These are phyloP conservation scores for Urocolius indicus DNA, from an alignment of 2,113 vertebrate species.

Conservation along the genomic window DNA sequence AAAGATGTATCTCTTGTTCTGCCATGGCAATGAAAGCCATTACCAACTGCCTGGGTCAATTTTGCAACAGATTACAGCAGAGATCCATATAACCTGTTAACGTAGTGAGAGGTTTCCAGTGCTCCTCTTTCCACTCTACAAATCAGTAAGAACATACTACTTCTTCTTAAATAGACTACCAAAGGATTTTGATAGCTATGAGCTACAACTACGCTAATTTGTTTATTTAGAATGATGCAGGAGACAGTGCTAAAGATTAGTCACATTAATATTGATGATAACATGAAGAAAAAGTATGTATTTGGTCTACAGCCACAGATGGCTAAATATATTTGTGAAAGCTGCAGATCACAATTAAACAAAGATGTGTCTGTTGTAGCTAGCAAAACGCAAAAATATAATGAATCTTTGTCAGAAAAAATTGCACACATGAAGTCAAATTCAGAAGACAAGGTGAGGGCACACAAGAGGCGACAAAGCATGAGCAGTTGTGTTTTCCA, in stretches of 20 bases:
- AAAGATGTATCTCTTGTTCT: not conserved
- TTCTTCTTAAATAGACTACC: not conserved
- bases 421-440: not conserved
- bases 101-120: not conserved
- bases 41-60: not conserved
- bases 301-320: conserved; percentile 36
- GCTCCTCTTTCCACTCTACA: not conserved
- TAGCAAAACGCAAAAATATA: not conserved
- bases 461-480: not conserved
- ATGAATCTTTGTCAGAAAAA: not conserved
- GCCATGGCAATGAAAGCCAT: not conserved
- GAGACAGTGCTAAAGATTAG: not conserved
- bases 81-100: not conserved
- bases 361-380: not conserved
- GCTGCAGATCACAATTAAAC: conserved; percentile 13
- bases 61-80: not conserved
- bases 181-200: not conserved
- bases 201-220: not conserved
- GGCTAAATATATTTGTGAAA: conserved; percentile 17
- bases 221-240: conserved; percentile 7
- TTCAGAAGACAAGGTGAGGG: not conserved
- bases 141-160: not conserved
- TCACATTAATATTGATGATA: not conserved
- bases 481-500: not conserved
- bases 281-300: not conserved